A percentile compares a stretch with the other conserved stretches of the same genome.
These are phyloP conservation scores for Contarinia nasturtii DNA, from an alignment of 1,140 invertebrate species.

Conservation along the genomic window DNA sequence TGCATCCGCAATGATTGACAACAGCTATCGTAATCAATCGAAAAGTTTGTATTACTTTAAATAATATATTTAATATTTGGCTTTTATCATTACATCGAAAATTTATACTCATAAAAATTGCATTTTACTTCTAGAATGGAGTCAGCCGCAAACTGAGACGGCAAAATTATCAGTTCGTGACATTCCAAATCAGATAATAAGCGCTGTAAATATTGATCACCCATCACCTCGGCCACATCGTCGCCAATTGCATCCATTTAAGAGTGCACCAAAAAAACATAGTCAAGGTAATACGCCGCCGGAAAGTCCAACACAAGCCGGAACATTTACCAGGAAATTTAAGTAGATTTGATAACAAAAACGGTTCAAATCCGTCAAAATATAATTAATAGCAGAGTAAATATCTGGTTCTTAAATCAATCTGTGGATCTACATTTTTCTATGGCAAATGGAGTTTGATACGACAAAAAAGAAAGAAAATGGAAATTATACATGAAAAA, in stretches of 20 bases:
- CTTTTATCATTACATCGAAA: too few relatives aligned
- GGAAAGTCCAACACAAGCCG: conserved; percentile 26
- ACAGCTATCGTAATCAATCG: background rate
- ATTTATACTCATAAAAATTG: too few relatives aligned
- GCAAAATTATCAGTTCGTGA: conserved; percentile 13
- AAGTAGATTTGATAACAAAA: background rate
- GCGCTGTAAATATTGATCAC: background rate
- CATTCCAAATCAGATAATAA: conserved; percentile 12
- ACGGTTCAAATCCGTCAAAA: too few relatives aligned
- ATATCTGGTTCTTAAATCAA: too few relatives aligned
- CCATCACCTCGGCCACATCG: conserved; percentile 28
- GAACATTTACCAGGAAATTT: conserved; percentile 11
- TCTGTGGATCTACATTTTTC: too few relatives aligned
- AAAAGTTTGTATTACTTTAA: background rate
- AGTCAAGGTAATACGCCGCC: conserved; percentile 26
- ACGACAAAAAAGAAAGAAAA: too few relatives aligned
- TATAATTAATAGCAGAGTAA: too few relatives aligned
- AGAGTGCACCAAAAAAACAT: conserved; percentile 22
- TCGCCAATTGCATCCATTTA: conserved; percentile 28
- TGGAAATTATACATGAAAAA: too few relatives aligned
- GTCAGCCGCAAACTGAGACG: conserved; percentile 16
- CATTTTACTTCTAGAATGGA: conserved; percentile 1
- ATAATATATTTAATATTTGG: conserved; percentile 3
- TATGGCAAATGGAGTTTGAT: too few relatives aligned
- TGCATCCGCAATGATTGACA: too few relatives aligned